Conservation (phyloP, 2,888 invertebrate genomes). For the Acronicta leporina region DNA sequence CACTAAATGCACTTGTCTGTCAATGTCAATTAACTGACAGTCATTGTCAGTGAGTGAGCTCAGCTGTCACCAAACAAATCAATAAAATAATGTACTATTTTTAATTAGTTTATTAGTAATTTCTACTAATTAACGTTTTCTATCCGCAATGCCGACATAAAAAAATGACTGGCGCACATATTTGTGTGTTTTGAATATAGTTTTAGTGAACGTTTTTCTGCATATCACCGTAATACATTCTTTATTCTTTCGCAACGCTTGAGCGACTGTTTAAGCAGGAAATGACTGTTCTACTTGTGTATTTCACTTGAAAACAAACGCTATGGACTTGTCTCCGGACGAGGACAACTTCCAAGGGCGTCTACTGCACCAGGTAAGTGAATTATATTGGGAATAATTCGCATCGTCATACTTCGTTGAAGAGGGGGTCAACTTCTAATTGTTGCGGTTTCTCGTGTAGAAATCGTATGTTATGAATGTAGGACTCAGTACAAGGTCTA, state of each 20-base stretch:
- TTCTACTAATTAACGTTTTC: conserved; percentile 39
- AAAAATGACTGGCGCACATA: conserved; percentile 15
- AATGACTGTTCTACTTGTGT: conserved; percentile 68
- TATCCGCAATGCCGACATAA: conserved; percentile 28
- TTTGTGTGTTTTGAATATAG: conserved; percentile 28
- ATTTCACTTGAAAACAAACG: conserved; percentile 56
- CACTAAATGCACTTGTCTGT: too few species aligned
- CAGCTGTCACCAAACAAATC: conserved; percentile 54
- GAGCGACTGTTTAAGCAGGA: conserved; percentile 72
- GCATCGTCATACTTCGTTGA: not conserved
- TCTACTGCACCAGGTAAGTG: conserved; percentile 91
- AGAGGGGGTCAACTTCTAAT: not conserved
- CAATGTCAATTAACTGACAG: conserved; percentile 38
- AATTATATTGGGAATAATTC: conserved; percentile 19
- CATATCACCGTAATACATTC: conserved; percentile 31
- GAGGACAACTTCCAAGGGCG: conserved; percentile 94
- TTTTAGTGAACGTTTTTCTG: conserved; percentile 32
- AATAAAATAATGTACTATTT: conserved; percentile 41
- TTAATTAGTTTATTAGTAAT: conserved; percentile 25
- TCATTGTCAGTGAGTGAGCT: conserved; percentile 11
- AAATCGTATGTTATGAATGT: conserved; percentile 43
- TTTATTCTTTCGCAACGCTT: conserved; percentile 71
- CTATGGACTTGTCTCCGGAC: conserved; percentile 93
- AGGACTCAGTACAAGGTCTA: conserved; percentile 46
- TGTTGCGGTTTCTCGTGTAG: conserved; percentile 18